Percentiles rank a stretch among this genome's conserved stretches.
Conservation (phyloP, 1,140 invertebrate species). For the Mya arenaria region DNA sequence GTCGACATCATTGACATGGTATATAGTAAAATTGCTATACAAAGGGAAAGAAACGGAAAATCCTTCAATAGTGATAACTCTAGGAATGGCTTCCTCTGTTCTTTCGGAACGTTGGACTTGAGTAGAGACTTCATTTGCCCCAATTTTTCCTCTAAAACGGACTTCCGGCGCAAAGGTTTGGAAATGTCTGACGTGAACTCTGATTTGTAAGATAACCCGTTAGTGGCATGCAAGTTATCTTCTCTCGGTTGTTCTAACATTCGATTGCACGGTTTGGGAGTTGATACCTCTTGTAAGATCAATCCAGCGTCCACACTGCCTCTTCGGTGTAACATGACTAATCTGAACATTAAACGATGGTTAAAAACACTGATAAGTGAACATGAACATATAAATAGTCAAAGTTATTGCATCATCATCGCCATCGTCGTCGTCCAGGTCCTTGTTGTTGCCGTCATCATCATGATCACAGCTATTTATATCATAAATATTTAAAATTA, state of each 20-base stretch:
- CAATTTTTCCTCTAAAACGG: constrained; percentile 44
- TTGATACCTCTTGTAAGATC: constrained; percentile 14
- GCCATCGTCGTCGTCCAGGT: too few relatives aligned
- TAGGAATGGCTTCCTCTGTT: constrained; percentile 25
- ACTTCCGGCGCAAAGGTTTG: constrained; percentile 25
- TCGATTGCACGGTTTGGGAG: constrained; percentile 5
- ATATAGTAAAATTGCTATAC: constrained; percentile 29
- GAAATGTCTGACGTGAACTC: constrained; percentile 27
- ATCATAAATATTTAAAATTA: too few relatives aligned
- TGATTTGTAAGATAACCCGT: constrained; percentile 28
- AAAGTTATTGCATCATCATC: too few relatives aligned
- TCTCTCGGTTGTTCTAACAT: too few relatives aligned
- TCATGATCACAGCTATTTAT: too few relatives aligned
- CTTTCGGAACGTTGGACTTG: neutral
- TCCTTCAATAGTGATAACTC: constrained; percentile 47
- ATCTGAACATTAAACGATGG: too few relatives aligned
- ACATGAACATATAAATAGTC: too few relatives aligned
- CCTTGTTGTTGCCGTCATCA: too few relatives aligned
- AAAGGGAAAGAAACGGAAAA: constrained; percentile 34
- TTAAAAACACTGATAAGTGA: too few relatives aligned
- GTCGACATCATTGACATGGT: constrained; percentile 35
- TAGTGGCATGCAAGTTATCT: constrained; percentile 32
- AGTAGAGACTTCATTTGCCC: constrained; percentile 17
- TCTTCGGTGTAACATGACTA: constrained; percentile 21
- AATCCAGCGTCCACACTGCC: constrained; percentile 36